A percentile compares a stretch with the other conserved stretches of the same genome.
These are phyloP conservation scores for Spongia lamella DNA, from an alignment of 37 sponge, comb jelly and placozoan genomes.

Conservation along the genomic window DNA sequence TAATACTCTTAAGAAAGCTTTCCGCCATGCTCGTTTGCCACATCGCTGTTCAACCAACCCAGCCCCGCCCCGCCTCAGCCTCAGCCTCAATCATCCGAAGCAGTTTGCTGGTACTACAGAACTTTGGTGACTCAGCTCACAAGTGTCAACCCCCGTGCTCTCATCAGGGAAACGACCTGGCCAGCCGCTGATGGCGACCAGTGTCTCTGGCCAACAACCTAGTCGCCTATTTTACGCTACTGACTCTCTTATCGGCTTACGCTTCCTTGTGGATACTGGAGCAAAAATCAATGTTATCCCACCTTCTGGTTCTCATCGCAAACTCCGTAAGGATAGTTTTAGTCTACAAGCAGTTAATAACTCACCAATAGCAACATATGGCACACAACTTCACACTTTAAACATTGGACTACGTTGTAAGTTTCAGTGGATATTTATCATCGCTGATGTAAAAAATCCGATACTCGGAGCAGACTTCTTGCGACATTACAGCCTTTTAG, in stretches of 20 bases:
- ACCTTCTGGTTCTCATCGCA: slow-evolving; percentile 12
- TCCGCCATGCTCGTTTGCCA: too few relatives aligned
- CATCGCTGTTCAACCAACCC: too few relatives aligned
- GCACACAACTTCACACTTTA: slow-evolving; percentile 16
- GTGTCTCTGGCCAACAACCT: slow-evolving; percentile 54
- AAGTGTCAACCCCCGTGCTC: slow-evolving; percentile 55
- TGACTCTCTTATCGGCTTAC: too few relatives aligned
- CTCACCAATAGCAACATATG: slow-evolving; percentile 25
- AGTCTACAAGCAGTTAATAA: slow-evolving; percentile 36
- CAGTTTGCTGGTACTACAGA: too few relatives aligned
- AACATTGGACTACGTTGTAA: slow-evolving; percentile 40
- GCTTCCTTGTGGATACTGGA: slow-evolving; percentile 66
- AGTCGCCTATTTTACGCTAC: slow-evolving; percentile 57
- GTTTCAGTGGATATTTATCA: slow-evolving; percentile 44
- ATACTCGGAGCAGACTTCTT: too few relatives aligned
- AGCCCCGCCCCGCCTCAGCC: too few relatives aligned
- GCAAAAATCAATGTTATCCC: slow-evolving; percentile 45
- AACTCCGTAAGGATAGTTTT: not conserved
- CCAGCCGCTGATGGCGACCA: slow-evolving; percentile 59
- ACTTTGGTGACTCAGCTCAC: slow-evolving; percentile 42
- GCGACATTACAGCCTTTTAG: too few relatives aligned
- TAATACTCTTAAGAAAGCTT: too few relatives aligned
- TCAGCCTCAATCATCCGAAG: too few relatives aligned
- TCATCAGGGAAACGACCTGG: slow-evolving; percentile 46
- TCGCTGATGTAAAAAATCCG: slow-evolving; percentile 33